Base-by-base conservation (phyloP, 1,140 invertebrate species). In the Cydia pomonella region DNA sequence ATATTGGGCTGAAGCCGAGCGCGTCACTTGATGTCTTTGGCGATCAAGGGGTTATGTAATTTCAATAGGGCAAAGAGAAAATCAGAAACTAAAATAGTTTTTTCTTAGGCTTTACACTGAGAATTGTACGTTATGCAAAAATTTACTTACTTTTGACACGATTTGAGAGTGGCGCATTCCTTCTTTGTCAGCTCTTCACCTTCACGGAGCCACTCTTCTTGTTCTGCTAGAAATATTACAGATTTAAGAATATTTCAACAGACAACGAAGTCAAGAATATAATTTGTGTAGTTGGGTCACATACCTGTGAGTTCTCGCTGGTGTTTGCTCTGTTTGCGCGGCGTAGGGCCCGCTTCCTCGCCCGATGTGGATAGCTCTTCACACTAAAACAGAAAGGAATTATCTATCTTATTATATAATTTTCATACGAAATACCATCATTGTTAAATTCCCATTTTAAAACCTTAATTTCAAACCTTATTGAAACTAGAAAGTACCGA, bases 281-380 rank as follows among this genome's bases (percentile, higher is more conserved):
- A 66, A 3, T 10, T 1, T 7, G 33, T 38, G 33, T 38, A 38
- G 33, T 38, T 10, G 9, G 33, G 33, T 38, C 7, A 73, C 29
- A 77, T 86, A 93, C 92, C 89, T 64, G 87, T 86, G 38, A 92
- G 82, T 75, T 93, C 87, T 0, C 87, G 84, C 77, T 93, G 92
- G 78, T 93, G 93, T 82, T 93, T 93, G 73, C 88, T 92, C 80
- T 93, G 93, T 80, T 93, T 93, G 4, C 93, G 83, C 10, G 93
- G 93, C n/a, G 93, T 93, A 0, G 92, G 93, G 0, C 93, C 92
- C 0, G 91, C 89, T 73, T 93, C 92, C 79, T 93, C 93, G 6
- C 92, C 93, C 2, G 93, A 93, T 25, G 93, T 93, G 77, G 92
- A 93, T 9, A 93, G 79, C 75, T 93, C 93, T 80, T 93, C 93